Evolutionary conservation across 2,888 invertebrate species (phyloP).

Genomic region (Dyspetes luteomarginatus): DNA sequence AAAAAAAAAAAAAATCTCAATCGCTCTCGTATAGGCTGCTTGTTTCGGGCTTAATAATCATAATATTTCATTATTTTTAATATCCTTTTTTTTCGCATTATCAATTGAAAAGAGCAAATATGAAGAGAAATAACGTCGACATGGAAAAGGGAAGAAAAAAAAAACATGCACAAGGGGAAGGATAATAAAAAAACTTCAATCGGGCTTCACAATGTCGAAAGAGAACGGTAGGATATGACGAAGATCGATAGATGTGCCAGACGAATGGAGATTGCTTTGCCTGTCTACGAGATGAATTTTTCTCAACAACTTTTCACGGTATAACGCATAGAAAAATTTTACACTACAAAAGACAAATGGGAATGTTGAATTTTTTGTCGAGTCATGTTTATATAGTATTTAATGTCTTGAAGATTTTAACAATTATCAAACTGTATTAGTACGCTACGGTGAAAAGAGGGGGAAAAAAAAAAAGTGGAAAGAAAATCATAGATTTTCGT

Average conservation of each 20-base stretch:
- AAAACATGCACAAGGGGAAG: not conserved
- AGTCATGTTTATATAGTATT: slow-evolving; percentile 1
- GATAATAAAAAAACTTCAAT: slow-evolving; percentile 35
- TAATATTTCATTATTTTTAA: too few relatives aligned
- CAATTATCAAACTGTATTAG: slow-evolving; percentile 12
- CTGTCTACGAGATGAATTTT: slow-evolving; percentile 32
- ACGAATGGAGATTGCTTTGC: slow-evolving; percentile 55
- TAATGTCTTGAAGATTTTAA: slow-evolving; percentile 15
- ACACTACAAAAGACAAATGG: not conserved
- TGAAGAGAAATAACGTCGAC: slow-evolving; percentile 34
- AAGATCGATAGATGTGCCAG: slow-evolving; percentile 55
- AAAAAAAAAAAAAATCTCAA: slow-evolving; percentile 9
- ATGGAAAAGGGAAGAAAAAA: not conserved
- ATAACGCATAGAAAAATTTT: slow-evolving; percentile 1
- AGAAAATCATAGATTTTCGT: not conserved
- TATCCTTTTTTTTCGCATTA: too few relatives aligned
- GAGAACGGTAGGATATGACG: slow-evolving; percentile 49
- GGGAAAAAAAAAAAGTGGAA: slow-evolving; percentile 1
- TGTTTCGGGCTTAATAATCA: too few relatives aligned
- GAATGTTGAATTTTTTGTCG: slow-evolving; percentile 9
- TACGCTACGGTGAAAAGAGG: not conserved
- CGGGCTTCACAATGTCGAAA: slow-evolving; percentile 37
- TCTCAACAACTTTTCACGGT: slow-evolving; percentile 7
- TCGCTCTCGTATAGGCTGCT: too few relatives aligned
- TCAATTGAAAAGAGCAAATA: slow-evolving; percentile 51